These are phyloP conservation scores for Stomatorhinus walkeri DNA, from an alignment of 2,797 vertebrate genomes.

Conservation along the genomic window DNA sequence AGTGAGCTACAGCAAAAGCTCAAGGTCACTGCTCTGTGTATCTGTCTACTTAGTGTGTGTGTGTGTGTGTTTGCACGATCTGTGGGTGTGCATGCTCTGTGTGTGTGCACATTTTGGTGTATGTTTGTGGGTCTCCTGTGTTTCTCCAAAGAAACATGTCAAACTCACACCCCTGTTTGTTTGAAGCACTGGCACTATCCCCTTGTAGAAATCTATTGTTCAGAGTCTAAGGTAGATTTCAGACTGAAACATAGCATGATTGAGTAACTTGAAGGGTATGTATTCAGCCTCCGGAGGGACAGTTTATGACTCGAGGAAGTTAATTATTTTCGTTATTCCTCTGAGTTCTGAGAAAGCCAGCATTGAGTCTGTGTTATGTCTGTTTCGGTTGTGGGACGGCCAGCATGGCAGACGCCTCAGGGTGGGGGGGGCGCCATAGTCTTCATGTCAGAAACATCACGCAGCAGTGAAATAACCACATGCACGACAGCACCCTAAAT, in stretches of 20 bases:
- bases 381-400: background rate
- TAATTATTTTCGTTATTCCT: background rate
- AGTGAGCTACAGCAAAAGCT: slow-evolving; percentile 94
- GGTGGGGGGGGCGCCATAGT: background rate
- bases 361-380: background rate
- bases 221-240: background rate
- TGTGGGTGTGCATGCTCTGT: background rate
- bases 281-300: background rate
- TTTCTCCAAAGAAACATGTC: background rate
- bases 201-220: background rate
- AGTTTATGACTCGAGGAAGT: background rate
- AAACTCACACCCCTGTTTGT: background rate
- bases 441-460: background rate
- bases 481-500: background rate
- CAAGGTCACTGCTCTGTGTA: slow-evolving; percentile 66
- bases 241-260: background rate
- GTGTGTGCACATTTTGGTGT: background rate
- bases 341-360: background rate
- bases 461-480: background rate
- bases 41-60: background rate
- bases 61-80: background rate
- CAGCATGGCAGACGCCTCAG: background rate
- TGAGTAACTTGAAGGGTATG: background rate
- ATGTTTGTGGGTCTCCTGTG: background rate
- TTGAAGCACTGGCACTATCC: background rate